Base-by-base conservation (phyloP, 2,113 vertebrate genomes). In the Oryzias curvinotus region DNA sequence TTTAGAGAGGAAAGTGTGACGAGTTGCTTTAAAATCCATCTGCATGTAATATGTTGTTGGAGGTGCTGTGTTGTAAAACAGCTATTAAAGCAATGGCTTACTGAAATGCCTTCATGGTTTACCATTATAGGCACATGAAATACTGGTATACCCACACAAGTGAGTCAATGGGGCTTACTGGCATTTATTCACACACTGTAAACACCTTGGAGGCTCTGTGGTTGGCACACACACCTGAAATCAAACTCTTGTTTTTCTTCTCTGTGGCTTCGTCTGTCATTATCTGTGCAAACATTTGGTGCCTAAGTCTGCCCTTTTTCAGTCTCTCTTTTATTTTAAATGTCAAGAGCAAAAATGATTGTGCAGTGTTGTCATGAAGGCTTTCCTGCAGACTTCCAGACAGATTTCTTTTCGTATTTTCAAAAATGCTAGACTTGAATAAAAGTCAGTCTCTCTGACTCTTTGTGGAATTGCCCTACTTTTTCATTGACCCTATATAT, bases 171-270 rank as follows among this genome's bases (percentile, higher is more conserved):
- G 55, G 57, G 53, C 67, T 78, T 85, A 79, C 82, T 84, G 86
- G 84, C 82, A 84, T 52, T 71, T 67, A 72, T 76, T 81, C 67
- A 69, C 84, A 87, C 76, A 72, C 73, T 75, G 82, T 87, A 83
- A 88, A 87, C 83, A 87, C 80, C 78, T 85, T 73, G 26, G 57
- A 68, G 60, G 46, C 71, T 80, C 69, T 78, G 80, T 54, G 71
- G 73, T 79, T 80, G 68, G 75, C 78, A 28, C 75, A 82, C 62
- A 81, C 85, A 85, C 83, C 81, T 85, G 74, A 82, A 52, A 52
- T 45, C 41, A 0, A 19, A 69, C 68, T 81, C 30, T 57, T 75
- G 62, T 65, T 83, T 75, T 57, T 62, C 50, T 67, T 52, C 51
- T 77, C 54, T 80, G 60, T 46, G 25, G 65, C 75, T 76, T 64